These are phyloP conservation scores for Agrochola macilenta DNA, from an alignment of 2,888 invertebrate genomes.

Conservation along the genomic window DNA sequence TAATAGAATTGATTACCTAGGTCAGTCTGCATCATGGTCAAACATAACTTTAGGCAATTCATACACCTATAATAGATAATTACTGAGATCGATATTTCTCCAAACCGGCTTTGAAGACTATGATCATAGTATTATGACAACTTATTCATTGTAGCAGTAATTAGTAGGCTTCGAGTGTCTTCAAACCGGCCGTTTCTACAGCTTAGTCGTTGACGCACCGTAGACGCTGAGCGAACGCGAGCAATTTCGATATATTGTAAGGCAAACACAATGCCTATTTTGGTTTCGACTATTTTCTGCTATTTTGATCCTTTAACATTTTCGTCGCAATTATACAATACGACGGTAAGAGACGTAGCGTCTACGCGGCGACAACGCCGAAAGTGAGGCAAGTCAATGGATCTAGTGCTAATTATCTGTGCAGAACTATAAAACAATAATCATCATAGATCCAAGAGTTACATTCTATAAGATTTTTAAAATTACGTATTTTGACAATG, in stretches of 20 bases:
- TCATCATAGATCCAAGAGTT: no score
- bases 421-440: neutral
- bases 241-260: neutral
- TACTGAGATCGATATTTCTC: conserved; percentile 10
- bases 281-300: neutral
- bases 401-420: neutral
- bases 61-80: neutral
- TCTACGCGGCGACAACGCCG: neutral
- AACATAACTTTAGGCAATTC: neutral
- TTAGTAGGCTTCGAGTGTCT: conserved; percentile 1
- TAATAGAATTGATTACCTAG: conserved; percentile 11
- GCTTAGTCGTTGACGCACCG: neutral
- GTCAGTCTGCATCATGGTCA: neutral
- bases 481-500: no score
- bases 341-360: neutral
- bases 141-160: neutral
- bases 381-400: neutral
- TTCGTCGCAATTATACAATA: neutral
- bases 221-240: neutral
- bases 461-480: neutral
- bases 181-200: neutral
- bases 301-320: neutral
- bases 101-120: neutral
- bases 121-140: neutral
- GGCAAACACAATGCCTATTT: neutral